Percentiles rank a stretch among this genome's conserved stretches.
Conservation (phyloP, 2,113 vertebrate species). For the Phainopepla nitens region DNA sequence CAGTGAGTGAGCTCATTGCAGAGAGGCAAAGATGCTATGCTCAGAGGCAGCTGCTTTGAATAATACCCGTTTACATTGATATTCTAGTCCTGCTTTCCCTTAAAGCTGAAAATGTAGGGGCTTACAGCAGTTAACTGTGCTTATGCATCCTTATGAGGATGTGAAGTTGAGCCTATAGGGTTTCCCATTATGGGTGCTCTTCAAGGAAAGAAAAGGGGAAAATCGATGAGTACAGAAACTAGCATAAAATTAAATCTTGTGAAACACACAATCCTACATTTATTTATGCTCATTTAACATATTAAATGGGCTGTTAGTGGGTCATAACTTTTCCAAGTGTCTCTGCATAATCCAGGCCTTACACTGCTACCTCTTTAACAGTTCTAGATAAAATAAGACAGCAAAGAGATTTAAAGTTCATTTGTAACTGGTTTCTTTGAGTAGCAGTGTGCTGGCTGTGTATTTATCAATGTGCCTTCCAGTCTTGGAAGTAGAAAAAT, state of each 20-base stretch:
- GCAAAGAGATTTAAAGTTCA: background rate
- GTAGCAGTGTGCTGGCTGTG: accelerated
- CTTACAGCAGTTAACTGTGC: background rate
- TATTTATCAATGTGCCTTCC: background rate
- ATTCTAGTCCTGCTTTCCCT: background rate
- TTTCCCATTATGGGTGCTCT: background rate
- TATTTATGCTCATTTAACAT: conserved; percentile 8
- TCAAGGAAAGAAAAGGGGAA: background rate
- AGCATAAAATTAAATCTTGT: background rate
- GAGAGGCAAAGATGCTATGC: background rate
- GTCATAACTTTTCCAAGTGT: background rate
- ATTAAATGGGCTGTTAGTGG: conserved; percentile 2
- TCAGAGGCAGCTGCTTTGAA: background rate
- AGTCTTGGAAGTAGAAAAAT: background rate
- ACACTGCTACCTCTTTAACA: background rate
- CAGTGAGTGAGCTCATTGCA: background rate
- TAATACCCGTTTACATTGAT: background rate
- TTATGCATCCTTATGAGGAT: background rate
- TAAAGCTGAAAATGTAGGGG: background rate
- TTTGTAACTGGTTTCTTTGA: background rate
- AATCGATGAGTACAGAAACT: background rate
- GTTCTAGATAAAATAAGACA: background rate
- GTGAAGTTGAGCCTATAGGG: background rate
- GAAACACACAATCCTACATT: background rate
- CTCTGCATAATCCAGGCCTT: background rate